Evolutionary conservation across 2,113 vertebrate genomes (phyloP), one percentile per base, ranked within the genome.

Genomic region (Falco punctatus): DNA sequence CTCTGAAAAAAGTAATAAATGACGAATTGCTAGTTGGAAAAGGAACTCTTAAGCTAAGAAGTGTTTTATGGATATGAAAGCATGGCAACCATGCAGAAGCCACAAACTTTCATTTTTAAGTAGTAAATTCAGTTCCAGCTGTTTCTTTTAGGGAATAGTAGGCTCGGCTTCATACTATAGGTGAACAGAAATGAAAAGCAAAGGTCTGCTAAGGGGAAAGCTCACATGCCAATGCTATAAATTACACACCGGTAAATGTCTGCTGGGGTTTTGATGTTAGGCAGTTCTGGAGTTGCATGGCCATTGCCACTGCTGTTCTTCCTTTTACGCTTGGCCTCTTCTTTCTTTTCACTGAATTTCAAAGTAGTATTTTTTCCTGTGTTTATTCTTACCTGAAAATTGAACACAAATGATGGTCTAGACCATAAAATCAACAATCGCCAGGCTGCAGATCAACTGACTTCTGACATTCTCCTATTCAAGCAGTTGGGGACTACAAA

Each of bases 281-380:
- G 98, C 91, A 98, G 97, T 40, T 99, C 99, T 1, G 98, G 99
- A 84, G 98, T 64, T 16, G 98, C 84, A 21, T 99, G 98, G 21
- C 98, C 98, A 15, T 98, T 98, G 42, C 97, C 98, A 81, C 97
- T 96, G 78, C 98, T 98, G 72, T 98, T 99, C 96, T 98, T 99
- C 86, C 99, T 99, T 95, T 99, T 99, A 86, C 98, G 98, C 95
- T 99, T 99, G 52, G 99, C 99, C 93, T 99, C 99, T 75, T 99
- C 99, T 98, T 99, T 99, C 96, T 98, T 98, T 88, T 99, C 99
- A 32, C 99, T 99, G 97, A 99, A 99, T 98, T 99, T 99, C 86
- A 99, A 97, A 16, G 97, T 99, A 75, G 99, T 99, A 97, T 99
- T 99, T 98, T 99, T 99, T 49, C 99, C 99, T 42, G 99, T 99